A percentile compares a stretch with the other conserved stretches of the same genome.
Conservation (phyloP, 2,888 invertebrate species). For the Leptopilina drosophilae region DNA sequence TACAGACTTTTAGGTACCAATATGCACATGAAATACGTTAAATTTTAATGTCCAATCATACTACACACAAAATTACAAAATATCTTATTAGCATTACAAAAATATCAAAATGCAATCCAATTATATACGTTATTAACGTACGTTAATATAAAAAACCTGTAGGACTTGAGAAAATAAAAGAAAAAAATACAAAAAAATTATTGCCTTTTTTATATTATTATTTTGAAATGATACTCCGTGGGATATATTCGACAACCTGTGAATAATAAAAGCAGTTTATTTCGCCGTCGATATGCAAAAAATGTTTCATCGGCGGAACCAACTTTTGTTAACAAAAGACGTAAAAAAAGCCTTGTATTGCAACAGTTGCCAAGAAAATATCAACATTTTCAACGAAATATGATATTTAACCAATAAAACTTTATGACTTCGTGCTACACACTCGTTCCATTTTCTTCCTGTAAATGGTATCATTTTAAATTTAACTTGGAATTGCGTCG, state of each 20-base stretch:
- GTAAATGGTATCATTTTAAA: constrained; percentile 54
- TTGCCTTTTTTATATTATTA: constrained; percentile 22
- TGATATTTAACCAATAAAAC: constrained; percentile 63
- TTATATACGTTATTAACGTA: not conserved
- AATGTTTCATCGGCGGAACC: constrained; percentile 22
- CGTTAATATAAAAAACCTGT: not conserved
- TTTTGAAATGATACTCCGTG: constrained; percentile 1
- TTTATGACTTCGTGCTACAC: constrained; percentile 51
- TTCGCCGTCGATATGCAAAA: constrained; percentile 27
- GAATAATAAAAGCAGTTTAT: constrained; percentile 37
- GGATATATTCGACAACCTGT: constrained; percentile 19
- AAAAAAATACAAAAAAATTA: not conserved
- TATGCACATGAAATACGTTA: not conserved
- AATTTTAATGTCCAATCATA: not conserved
- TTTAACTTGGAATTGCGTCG: constrained; percentile 49
- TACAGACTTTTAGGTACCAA: not conserved
- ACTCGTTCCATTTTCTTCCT: constrained; percentile 16
- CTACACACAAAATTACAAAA: not conserved
- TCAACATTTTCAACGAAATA: constrained; percentile 58
- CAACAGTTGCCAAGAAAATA: constrained; percentile 47
- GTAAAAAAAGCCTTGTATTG: constrained; percentile 55
- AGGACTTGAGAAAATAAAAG: not conserved
- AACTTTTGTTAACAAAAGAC: constrained; percentile 38
- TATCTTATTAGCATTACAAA: not conserved
- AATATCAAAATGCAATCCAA: not conserved